Percentiles rank a stretch among this genome's conserved stretches.
Evolutionary conservation across 2,888 invertebrate genomes (phyloP).

Genomic region (Ormyrus rosae): DNA sequence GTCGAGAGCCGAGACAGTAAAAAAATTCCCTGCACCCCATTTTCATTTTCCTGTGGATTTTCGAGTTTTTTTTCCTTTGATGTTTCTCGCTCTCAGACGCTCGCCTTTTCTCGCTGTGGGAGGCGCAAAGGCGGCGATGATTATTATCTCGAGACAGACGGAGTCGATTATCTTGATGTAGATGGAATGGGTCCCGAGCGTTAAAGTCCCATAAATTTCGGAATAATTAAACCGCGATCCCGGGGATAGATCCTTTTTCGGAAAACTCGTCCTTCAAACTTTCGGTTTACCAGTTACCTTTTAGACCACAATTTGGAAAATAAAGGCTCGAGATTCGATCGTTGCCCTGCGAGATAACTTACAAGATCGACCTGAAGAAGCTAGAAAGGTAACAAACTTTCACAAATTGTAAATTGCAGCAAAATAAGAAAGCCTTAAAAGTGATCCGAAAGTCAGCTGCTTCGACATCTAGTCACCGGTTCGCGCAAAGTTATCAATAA

Average conservation of each 20-base stretch:
- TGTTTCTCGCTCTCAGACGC: conserved; percentile 11
- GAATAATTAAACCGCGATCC: conserved; percentile 52
- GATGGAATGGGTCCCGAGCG: conserved; percentile 28
- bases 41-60: conserved; percentile 44
- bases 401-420: too few relatives aligned
- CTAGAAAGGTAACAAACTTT: too few relatives aligned
- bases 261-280: conserved; percentile 2
- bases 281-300: background rate
- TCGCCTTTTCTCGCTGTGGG: background rate
- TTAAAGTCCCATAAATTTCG: conserved; percentile 41
- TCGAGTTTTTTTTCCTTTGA: conserved; percentile 43
- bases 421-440: too few relatives aligned
- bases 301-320: conserved; percentile 18
- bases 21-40: conserved; percentile 2
- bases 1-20: background rate
- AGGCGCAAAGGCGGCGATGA: conserved; percentile 28
- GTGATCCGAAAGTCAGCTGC: too few relatives aligned
- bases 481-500: conserved; percentile 2
- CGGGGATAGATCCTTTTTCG: conserved; percentile 39
- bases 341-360: too few relatives aligned
- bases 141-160: conserved; percentile 51
- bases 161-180: conserved; percentile 58
- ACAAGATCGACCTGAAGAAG: too few relatives aligned
- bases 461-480: too few relatives aligned
- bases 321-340: background rate